These are phyloP conservation scores for Ctenomys sociabilis DNA, from an alignment of 2,113 vertebrate genomes.

Conservation along the genomic window DNA sequence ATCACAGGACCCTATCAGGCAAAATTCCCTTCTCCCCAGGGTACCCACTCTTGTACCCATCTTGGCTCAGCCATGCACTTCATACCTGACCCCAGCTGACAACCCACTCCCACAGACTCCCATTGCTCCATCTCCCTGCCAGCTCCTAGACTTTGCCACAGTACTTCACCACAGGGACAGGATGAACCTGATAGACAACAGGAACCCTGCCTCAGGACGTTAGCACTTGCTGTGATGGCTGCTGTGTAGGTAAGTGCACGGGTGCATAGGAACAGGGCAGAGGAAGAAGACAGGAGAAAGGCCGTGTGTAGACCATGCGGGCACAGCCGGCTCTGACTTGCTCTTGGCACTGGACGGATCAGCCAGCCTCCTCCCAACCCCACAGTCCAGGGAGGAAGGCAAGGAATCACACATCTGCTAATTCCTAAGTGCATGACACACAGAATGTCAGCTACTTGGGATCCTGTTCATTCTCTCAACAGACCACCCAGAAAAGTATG, in stretches of 20 bases:
- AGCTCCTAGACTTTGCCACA: neutral
- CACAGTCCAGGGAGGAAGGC: neutral
- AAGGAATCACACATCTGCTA: neutral
- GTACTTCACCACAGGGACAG: constrained; percentile 34
- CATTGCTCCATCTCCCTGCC: neutral
- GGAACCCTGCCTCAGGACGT: neutral
- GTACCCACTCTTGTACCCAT: neutral
- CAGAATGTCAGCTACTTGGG: neutral
- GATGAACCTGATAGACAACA: neutral
- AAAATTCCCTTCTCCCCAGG: neutral
- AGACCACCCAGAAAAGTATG: neutral
- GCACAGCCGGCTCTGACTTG: neutral
- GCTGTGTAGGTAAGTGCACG: neutral
- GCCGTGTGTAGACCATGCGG: neutral
- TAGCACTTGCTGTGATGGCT: neutral
- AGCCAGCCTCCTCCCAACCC: neutral
- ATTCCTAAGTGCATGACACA: neutral
- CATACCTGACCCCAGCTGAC: neutral
- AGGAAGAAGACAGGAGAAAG: neutral
- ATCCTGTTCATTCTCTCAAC: neutral
- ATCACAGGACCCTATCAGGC: neutral
- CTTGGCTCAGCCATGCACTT: neutral
- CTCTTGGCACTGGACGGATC: neutral
- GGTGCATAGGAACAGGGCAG: neutral
- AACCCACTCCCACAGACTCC: neutral